Base-by-base conservation (phyloP, 1,140 invertebrate genomes). In the Trichonephila clavipes region DNA sequence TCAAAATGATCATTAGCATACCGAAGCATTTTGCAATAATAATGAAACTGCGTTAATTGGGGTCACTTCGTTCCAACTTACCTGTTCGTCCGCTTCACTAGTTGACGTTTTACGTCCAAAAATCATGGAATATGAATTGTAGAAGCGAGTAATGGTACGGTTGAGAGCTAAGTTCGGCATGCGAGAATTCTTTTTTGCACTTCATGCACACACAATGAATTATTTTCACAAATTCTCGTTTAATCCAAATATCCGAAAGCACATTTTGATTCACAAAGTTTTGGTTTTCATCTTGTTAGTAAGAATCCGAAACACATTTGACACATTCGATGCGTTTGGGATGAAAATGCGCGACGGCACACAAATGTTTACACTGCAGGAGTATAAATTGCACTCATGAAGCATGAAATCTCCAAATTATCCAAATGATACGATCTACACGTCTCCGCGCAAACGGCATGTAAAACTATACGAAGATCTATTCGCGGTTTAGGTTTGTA, bases 41-140 rank as follows among this genome's bases (percentile, higher is more conserved):
- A 92, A 93, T 93, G 40, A 91, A 90, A 77, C 69, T 81, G 72
- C 64, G 12, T 77, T 92, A 93, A 93, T 93, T 93, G 92, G 92
- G 86, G 92, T 92, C 90, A 92, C n/a, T 85, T 86, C 90, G 83
- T 87, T 93, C 85, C 66, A 62, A 92, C 90, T 88, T 88, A 93
- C 91, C 85, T 93, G 91, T 81, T 88, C 64, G 21, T 93, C 91
- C 44, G 66, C 91, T 77, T 93, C 91, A 24, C 40, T 58, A 51
- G 85, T 24, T 44, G 82, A 44, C 40, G 92, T 51, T 82, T 66
- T 92, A 21, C 90, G 61, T 59, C 92, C 92, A 81, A 93, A 93
- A 88, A 93, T 93, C 92, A 93, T 93, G 21, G 92, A 66, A 88
- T 93, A 88, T 44, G 90, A 92, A 86, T 92, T 86, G 64, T 66